These are phyloP conservation scores for Calonectris borealis DNA, from an alignment of 2,113 vertebrate species.

Conservation along the genomic window DNA sequence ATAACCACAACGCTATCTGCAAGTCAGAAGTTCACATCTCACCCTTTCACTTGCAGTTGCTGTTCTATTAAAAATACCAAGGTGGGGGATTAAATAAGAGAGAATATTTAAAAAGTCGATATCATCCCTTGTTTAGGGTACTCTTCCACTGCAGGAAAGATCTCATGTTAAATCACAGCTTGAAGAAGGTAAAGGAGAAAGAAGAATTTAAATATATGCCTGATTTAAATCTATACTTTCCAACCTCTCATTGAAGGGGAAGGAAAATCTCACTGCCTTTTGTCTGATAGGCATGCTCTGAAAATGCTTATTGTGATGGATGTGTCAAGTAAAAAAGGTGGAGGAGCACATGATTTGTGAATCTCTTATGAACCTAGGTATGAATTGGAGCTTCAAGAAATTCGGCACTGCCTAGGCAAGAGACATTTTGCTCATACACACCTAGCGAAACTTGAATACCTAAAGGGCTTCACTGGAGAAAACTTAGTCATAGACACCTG, in stretches of 20 bases:
- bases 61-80: not conserved
- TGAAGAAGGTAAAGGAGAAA: not conserved
- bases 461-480: not conserved
- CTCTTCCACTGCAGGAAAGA: not conserved
- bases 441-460: not conserved
- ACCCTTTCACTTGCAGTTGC: not conserved
- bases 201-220: not conserved
- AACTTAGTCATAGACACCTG: not conserved
- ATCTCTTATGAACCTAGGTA: not conserved
- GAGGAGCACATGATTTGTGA: not conserved
- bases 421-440: not conserved
- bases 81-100: not conserved
- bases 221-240: not conserved
- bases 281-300: not conserved
- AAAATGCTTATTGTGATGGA: conserved; percentile 3
- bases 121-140: not conserved
- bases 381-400: not conserved
- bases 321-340: not conserved
- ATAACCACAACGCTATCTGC: not conserved
- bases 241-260: not conserved
- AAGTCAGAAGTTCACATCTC: not conserved
- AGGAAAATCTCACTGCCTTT: not conserved
- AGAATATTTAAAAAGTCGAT: not conserved
- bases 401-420: not conserved
- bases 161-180: not conserved